Evolutionary conservation across 2,113 vertebrate genomes (phyloP).

Genomic region (Onychostruthus taczanowskii): DNA sequence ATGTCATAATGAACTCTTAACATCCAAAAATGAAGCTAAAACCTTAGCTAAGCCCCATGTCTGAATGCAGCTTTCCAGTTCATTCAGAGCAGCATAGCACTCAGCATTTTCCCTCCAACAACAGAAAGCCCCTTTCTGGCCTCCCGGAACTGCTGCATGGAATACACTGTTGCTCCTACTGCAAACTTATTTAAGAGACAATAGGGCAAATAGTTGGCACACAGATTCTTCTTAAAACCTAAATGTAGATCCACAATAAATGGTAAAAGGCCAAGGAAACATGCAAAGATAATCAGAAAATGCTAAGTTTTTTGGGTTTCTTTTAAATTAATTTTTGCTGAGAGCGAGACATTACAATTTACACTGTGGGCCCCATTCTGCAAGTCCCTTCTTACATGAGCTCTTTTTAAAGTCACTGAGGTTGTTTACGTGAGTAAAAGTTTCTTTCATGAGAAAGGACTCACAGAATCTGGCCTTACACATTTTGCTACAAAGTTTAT

Average conservation of each 20-base stretch:
- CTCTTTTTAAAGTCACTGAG: neutral
- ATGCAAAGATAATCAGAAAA: neutral
- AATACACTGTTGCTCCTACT: slow-evolving; percentile 4
- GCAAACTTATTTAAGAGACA: slow-evolving; percentile 54
- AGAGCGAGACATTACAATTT: neutral
- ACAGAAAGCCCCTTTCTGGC: slow-evolving; percentile 47
- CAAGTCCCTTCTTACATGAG: neutral
- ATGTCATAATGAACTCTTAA: neutral
- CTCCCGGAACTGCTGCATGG: neutral
- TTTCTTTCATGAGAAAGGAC: neutral
- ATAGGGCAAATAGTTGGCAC: slow-evolving; percentile 23
- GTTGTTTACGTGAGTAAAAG: neutral
- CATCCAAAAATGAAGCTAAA: neutral
- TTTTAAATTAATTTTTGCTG: neutral
- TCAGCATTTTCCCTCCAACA: slow-evolving; percentile 37
- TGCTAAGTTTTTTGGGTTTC: neutral
- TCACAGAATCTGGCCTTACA: neutral
- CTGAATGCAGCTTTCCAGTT: slow-evolving; percentile 28
- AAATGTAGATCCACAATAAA: slow-evolving; percentile 11
- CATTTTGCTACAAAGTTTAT: neutral
- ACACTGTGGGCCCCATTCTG: neutral
- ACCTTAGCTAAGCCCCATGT: neutral
- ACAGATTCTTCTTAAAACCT: neutral
- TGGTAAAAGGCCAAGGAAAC: neutral
- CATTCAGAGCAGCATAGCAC: slow-evolving; percentile 1